These are phyloP conservation scores for Ceratothoa steindachneri DNA, from an alignment of 2,888 invertebrate species.

Conservation along the genomic window DNA sequence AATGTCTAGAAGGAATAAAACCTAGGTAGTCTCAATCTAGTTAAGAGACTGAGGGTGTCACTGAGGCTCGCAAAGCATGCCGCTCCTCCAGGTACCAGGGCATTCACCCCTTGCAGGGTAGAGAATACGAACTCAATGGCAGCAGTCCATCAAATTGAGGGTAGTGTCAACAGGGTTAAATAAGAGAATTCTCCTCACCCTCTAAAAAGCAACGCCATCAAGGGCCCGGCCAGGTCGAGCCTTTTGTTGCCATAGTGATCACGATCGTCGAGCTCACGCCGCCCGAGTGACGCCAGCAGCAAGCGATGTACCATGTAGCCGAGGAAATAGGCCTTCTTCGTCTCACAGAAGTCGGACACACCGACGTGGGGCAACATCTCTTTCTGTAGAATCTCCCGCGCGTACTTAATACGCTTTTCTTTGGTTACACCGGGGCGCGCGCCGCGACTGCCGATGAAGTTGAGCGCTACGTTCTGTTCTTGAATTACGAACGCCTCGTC, in stretches of 20 bases:
- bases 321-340: slow-evolving; percentile 96
- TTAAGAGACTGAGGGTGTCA: too few species aligned
- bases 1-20: too few species aligned
- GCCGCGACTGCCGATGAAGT: slow-evolving; percentile 96
- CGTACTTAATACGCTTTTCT: slow-evolving; percentile 98
- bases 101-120: too few species aligned
- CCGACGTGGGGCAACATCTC: slow-evolving; percentile 99
- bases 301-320: slow-evolving; percentile 99
- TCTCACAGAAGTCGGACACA: slow-evolving; percentile 98
- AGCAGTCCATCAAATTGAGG: too few species aligned
- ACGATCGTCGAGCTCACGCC: slow-evolving; percentile 96
- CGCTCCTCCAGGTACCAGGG: too few species aligned
- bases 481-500: slow-evolving; percentile 99
- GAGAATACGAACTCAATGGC: too few species aligned
- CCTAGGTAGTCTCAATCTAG: too few species aligned
- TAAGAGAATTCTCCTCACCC: slow-evolving; percentile 64
- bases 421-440: slow-evolving; percentile 97
- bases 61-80: too few species aligned
- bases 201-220: slow-evolving; percentile 93
- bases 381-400: slow-evolving; percentile 97
- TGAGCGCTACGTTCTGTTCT: slow-evolving; percentile 96
- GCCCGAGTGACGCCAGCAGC: slow-evolving; percentile 83
- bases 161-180: too few species aligned
- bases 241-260: slow-evolving; percentile 99
- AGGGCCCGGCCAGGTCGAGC: slow-evolving; percentile 92